phyloP scores from a whole-genome alignment of 2,797 vertebrate genomes.

The Chelon auratus region DNA sequence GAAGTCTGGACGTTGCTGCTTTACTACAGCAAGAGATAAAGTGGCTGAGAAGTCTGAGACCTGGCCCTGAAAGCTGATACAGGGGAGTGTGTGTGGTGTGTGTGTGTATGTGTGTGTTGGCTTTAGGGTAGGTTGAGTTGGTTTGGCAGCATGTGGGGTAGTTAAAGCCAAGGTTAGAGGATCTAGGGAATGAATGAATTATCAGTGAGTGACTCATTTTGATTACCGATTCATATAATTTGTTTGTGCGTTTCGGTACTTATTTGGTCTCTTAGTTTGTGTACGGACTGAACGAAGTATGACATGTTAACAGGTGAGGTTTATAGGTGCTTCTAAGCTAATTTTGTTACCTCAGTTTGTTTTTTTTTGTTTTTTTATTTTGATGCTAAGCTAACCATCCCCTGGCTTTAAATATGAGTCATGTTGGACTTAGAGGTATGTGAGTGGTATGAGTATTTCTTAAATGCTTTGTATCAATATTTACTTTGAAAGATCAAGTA shows the following conservation, averaged over 20 bases:
- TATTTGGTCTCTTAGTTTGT: not conserved
- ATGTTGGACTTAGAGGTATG: not conserved
- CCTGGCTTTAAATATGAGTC: not conserved
- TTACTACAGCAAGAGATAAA: constrained; percentile 63
- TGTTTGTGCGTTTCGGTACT: not conserved
- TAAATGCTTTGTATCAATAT: not conserved
- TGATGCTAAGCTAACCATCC: constrained; percentile 2
- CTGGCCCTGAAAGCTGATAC: constrained; percentile 65
- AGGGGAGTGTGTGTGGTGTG: constrained; percentile 14
- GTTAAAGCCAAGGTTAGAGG: not conserved
- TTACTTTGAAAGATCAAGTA: not conserved
- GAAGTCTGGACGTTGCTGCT: constrained; percentile 41
- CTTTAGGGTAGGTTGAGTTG: not conserved
- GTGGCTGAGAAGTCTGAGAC: constrained; percentile 51
- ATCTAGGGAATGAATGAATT: no score
- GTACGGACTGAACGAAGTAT: not conserved
- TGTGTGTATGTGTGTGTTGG: constrained; percentile 7
- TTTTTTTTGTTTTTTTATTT: not conserved
- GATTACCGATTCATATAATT: not conserved
- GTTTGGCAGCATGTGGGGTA: not conserved
- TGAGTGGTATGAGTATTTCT: not conserved
- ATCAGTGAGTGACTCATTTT: not conserved
- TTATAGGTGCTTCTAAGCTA: not conserved
- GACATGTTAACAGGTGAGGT: not conserved
- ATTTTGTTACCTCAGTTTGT: not conserved